Conservation (phyloP, 2,113 vertebrate species). For the Ictalurus punctatus region DNA sequence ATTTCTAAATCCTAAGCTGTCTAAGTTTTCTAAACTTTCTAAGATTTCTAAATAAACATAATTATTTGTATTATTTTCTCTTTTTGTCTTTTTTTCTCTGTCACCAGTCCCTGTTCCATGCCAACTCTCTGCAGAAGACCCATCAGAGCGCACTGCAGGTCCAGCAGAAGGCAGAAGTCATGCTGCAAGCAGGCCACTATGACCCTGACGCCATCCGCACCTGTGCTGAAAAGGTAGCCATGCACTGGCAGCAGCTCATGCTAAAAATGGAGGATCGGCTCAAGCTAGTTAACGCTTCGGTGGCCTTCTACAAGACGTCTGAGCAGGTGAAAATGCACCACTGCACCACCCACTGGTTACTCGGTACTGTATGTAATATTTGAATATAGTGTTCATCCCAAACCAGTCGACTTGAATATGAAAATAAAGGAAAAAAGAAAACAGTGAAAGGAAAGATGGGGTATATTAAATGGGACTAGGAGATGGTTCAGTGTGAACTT, state of each 20-base stretch:
- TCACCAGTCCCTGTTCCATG: constrained; percentile 93
- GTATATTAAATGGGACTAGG: background rate
- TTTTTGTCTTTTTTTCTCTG: background rate
- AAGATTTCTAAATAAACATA: background rate
- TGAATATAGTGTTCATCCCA: background rate
- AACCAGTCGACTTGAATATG: background rate
- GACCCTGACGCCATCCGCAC: constrained; percentile 90
- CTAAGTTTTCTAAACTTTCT: background rate
- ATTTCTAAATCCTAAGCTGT: background rate
- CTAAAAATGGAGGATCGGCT: constrained; percentile 98
- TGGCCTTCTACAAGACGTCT: constrained; percentile 98
- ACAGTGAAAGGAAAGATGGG: background rate
- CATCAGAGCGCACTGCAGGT: constrained; percentile 98
- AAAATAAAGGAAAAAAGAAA: background rate
- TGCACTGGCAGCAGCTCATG: constrained; percentile 99
- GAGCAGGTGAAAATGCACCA: constrained; percentile 82
- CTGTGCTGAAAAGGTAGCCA: constrained; percentile 94
- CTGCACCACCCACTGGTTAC: background rate
- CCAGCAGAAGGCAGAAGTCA: constrained; percentile 92
- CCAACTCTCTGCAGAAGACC: constrained; percentile 97
- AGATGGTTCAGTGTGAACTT: background rate
- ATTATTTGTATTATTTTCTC: background rate
- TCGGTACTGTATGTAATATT: background rate
- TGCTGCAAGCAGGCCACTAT: constrained; percentile 93
- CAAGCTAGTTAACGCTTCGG: constrained; percentile 95